phyloP scores from a whole-genome alignment of 2,888 invertebrate species.

The Physocephala rufipes region DNA sequence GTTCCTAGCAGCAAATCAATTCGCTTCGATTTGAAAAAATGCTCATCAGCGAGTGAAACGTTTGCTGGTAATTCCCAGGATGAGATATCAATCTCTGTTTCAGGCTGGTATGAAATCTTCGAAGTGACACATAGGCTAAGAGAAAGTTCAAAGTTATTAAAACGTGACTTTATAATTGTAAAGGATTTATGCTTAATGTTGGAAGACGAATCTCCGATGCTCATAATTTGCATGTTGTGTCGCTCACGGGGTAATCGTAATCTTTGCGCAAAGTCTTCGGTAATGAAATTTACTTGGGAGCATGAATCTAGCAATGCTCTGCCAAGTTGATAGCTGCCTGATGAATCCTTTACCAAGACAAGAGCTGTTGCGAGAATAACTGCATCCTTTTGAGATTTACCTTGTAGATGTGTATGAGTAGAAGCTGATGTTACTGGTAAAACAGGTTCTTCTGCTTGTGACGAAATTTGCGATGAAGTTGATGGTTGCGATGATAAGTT shows the following conservation, averaged over 20 bases:
- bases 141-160: constrained; percentile 34
- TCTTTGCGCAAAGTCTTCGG: constrained; percentile 39
- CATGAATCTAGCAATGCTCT: constrained; percentile 40
- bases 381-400: neutral
- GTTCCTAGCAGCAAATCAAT: constrained; percentile 43
- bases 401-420: constrained; percentile 5
- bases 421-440: constrained; percentile 1
- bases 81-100: constrained; percentile 38
- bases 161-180: constrained; percentile 38
- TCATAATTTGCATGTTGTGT: constrained; percentile 30
- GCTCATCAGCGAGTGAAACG: constrained; percentile 9
- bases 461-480: neutral
- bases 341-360: constrained; percentile 25
- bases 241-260: constrained; percentile 31
- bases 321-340: constrained; percentile 34
- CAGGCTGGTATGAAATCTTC: constrained; percentile 44
- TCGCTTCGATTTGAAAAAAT: constrained; percentile 29
- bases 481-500: neutral
- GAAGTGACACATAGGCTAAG: constrained; percentile 41
- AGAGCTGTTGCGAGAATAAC: constrained; percentile 10
- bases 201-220: constrained; percentile 37
- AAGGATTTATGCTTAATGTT: constrained; percentile 36
- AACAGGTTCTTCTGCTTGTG: neutral
- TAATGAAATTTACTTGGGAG: constrained; percentile 40
- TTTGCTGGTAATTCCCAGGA: constrained; percentile 41